Evolutionary conservation across 2,797 vertebrate genomes (phyloP).

Genomic region (Acipenser ruthenus): DNA sequence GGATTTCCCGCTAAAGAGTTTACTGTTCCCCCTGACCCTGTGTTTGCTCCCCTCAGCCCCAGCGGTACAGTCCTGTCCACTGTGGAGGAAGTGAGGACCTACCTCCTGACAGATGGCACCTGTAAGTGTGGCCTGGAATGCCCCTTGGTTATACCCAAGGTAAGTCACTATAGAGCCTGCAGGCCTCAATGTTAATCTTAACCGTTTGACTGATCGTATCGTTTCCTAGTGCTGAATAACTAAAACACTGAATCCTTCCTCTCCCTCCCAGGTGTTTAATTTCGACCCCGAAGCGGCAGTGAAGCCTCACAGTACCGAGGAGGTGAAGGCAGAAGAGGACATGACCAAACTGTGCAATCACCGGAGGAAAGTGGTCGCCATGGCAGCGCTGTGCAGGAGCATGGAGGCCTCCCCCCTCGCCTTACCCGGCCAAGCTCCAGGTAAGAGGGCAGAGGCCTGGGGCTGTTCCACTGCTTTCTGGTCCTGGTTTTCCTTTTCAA

Average conservation of each 20-base stretch:
- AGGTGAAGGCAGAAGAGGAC: slow-evolving; percentile 80
- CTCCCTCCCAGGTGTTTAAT: slow-evolving; percentile 76
- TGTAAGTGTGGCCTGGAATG: slow-evolving; percentile 61
- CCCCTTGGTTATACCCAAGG: slow-evolving; percentile 55
- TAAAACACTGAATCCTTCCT: too few relatives aligned
- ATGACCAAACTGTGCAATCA: slow-evolving; percentile 96
- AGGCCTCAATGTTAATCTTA: not conserved
- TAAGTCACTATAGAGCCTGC: slow-evolving; percentile 15
- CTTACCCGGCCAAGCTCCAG: slow-evolving; percentile 53
- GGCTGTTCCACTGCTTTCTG: too few relatives aligned
- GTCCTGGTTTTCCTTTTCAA: too few relatives aligned
- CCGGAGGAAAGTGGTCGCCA: slow-evolving; percentile 84
- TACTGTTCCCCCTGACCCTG: not conserved
- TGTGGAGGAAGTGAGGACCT: slow-evolving; percentile 53
- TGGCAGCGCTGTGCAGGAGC: slow-evolving; percentile 79
- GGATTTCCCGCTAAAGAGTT: not conserved
- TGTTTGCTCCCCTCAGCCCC: slow-evolving; percentile 34
- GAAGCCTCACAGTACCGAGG: slow-evolving; percentile 63
- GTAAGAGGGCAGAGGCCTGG: slow-evolving; percentile 29
- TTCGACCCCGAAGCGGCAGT: slow-evolving; percentile 72
- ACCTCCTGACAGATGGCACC: slow-evolving; percentile 57
- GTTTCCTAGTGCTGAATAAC: not conserved
- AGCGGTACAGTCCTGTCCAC: slow-evolving; percentile 53
- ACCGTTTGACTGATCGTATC: not conserved
- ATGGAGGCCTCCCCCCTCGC: slow-evolving; percentile 71